Percentiles rank a stretch among this genome's conserved stretches.
These are phyloP conservation scores for Manis javanica DNA, from an alignment of 2,797 vertebrate species.

Conservation along the genomic window DNA sequence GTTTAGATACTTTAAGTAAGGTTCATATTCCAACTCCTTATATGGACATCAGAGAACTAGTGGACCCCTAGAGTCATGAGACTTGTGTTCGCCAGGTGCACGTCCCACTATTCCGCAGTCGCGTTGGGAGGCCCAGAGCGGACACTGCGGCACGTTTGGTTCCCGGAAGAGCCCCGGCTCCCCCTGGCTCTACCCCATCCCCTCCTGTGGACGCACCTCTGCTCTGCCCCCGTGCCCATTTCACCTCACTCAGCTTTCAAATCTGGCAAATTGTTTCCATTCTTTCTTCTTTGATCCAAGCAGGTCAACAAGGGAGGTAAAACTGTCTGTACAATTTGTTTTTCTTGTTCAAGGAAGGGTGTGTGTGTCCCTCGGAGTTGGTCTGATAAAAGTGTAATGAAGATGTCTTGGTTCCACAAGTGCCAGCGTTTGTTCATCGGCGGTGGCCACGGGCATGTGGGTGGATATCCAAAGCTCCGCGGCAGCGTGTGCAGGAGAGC, in stretches of 20 bases:
- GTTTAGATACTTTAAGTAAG: neutral
- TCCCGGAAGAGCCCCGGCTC: neutral
- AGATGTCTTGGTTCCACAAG: neutral
- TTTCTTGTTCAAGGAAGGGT: neutral
- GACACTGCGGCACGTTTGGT: neutral
- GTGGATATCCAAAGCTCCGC: neutral
- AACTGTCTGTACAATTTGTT: neutral
- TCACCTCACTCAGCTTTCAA: neutral
- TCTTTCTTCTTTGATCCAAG: neutral
- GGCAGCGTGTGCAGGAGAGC: neutral
- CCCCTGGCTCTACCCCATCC: neutral
- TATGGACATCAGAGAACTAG: neutral
- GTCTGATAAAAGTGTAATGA: neutral
- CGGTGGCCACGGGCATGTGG: neutral
- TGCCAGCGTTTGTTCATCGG: neutral
- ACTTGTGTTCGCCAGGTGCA: neutral
- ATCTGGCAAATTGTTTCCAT: neutral
- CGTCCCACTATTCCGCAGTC: neutral
- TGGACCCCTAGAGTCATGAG: neutral
- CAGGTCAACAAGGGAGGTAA: neutral
- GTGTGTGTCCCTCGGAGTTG: neutral
- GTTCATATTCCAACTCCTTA: neutral
- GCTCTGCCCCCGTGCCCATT: fast-evolving
- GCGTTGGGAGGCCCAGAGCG: neutral
- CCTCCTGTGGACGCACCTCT: fast-evolving